Conservation (phyloP, 1,140 invertebrate species). For the Nixonia krombeini region DNA sequence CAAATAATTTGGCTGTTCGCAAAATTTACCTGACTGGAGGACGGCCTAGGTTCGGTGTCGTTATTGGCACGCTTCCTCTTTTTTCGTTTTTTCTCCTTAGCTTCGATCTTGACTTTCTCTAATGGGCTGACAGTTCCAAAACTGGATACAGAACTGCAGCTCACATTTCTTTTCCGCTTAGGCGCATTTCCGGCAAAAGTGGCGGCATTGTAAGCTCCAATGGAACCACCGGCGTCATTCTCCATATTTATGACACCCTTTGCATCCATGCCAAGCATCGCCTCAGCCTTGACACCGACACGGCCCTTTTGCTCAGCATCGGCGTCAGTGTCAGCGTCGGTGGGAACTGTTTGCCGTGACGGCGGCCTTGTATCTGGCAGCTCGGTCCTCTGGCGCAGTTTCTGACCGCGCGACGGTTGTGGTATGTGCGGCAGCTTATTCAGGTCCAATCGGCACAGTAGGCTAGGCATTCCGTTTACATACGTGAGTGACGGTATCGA, state of each 20-base stretch:
- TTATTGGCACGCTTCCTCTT: slow-evolving; percentile 58
- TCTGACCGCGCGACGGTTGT: slow-evolving; percentile 62
- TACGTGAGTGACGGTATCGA: slow-evolving; percentile 51
- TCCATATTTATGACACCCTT: slow-evolving; percentile 1
- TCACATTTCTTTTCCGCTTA: slow-evolving; percentile 72
- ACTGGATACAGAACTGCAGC: slow-evolving; percentile 71
- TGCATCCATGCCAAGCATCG: slow-evolving; percentile 1
- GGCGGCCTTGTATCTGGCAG: slow-evolving; percentile 74
- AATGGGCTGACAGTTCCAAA: slow-evolving; percentile 59
- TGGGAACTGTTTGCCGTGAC: slow-evolving; percentile 48
- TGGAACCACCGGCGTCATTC: neutral
- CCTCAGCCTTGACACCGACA: slow-evolving; percentile 3
- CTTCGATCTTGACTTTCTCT: slow-evolving; percentile 60
- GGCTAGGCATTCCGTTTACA: slow-evolving; percentile 57
- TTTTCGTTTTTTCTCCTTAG: slow-evolving; percentile 63
- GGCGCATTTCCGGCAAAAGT: slow-evolving; percentile 20
- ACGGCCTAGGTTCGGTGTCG: slow-evolving; percentile 50
- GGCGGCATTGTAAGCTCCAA: too few species aligned
- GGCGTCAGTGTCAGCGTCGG: slow-evolving; percentile 55
- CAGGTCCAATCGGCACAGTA: slow-evolving; percentile 68
- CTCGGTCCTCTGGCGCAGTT: slow-evolving; percentile 70
- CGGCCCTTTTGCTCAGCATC: slow-evolving; percentile 32
- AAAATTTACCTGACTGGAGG: slow-evolving; percentile 60
- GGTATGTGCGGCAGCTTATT: slow-evolving; percentile 59
- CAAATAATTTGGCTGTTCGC: too few species aligned